Percentiles rank a stretch among this genome's conserved stretches.
These are phyloP conservation scores for Eugnorisma glareosa DNA, from an alignment of 2,888 invertebrate species.

Conservation along the genomic window DNA sequence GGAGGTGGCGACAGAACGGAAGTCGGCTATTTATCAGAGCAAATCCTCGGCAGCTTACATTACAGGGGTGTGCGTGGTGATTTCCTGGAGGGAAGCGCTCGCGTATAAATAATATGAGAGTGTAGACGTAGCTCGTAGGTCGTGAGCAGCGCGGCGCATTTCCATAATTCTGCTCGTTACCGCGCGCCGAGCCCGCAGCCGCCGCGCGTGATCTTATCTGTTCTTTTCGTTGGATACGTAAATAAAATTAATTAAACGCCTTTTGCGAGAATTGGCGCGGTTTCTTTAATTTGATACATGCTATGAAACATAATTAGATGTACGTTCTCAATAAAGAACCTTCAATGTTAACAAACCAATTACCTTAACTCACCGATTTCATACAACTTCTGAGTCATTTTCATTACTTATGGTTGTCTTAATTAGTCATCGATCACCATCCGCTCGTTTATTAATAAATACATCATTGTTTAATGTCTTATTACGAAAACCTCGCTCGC, in stretches of 20 bases:
- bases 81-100: constrained; percentile 75
- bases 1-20: constrained; percentile 66
- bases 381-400: not conserved
- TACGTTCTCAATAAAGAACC: constrained; percentile 18
- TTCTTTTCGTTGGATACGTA: constrained; percentile 72
- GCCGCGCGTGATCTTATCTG: constrained; percentile 76
- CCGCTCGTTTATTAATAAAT: constrained; percentile 11
- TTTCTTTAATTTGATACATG: constrained; percentile 37
- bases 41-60: constrained; percentile 71
- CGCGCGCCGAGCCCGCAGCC: constrained; percentile 57
- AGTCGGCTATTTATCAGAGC: constrained; percentile 73
- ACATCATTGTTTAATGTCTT: constrained; percentile 12
- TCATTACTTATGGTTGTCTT: constrained; percentile 8
- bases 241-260: constrained; percentile 77
- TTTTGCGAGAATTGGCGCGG: constrained; percentile 39
- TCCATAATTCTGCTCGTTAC: constrained; percentile 87
- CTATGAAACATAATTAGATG: constrained; percentile 34
- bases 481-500: constrained; percentile 17
- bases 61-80: constrained; percentile 71
- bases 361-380: not conserved
- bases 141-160: constrained; percentile 75
- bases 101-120: constrained; percentile 76
- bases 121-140: constrained; percentile 63
- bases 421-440: constrained; percentile 5
- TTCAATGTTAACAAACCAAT: not conserved